Conservation (phyloP, 2,113 vertebrate species). For the Sylvicapra grimmia region DNA sequence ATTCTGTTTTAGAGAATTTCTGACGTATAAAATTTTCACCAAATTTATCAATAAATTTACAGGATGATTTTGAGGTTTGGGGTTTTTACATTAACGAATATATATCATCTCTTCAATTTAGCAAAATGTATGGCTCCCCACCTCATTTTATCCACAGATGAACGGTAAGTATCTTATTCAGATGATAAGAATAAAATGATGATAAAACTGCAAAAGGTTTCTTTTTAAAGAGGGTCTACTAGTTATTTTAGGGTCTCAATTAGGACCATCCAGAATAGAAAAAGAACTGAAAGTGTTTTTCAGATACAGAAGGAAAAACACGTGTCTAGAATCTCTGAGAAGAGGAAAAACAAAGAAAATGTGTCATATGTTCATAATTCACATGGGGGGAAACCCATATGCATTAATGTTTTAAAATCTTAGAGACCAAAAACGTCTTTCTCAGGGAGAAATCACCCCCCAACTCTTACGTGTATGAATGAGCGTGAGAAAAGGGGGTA, state of each 20-base stretch:
- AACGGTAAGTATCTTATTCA: not conserved
- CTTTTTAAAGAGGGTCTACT: not conserved
- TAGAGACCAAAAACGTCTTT: not conserved
- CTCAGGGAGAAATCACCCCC: not conserved
- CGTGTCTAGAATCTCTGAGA: not conserved
- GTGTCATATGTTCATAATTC: not conserved
- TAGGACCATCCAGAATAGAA: not conserved
- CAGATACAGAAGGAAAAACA: not conserved
- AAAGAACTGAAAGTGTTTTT: not conserved
- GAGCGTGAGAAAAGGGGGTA: not conserved
- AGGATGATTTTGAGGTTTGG: not conserved
- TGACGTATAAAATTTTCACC: not conserved
- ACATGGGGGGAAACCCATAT: not conserved
- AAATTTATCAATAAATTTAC: not conserved
- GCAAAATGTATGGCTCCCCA: not conserved
- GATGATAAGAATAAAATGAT: not conserved
- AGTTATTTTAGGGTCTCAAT: not conserved
- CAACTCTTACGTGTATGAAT: not conserved
- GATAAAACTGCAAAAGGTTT: not conserved
- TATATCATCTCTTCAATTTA: not conserved
- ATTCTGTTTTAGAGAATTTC: not conserved
- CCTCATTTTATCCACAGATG: not conserved
- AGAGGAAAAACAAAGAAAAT: not conserved
- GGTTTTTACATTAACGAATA: not conserved
- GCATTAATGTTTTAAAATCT: not conserved